These are phyloP conservation scores for Morinoia aosen DNA, from an alignment of 2,888 invertebrate genomes.

Conservation along the genomic window DNA sequence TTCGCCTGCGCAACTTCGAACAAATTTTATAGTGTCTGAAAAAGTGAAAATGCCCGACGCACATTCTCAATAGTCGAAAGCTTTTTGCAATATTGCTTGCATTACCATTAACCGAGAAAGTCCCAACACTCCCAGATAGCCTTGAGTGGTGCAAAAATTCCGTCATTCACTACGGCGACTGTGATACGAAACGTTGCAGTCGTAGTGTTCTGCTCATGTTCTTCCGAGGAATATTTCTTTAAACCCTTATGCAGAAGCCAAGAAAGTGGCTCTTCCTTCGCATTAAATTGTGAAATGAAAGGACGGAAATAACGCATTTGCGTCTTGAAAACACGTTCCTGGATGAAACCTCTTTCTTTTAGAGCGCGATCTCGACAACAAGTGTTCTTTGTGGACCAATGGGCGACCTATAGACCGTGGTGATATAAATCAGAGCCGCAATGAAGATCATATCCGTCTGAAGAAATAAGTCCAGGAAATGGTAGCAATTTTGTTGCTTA, in stretches of 20 bases:
- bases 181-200: neutral
- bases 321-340: neutral
- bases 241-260: neutral
- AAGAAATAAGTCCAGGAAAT: constrained; percentile 43
- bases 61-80: constrained; percentile 1
- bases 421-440: constrained; percentile 23
- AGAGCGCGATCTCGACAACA: neutral
- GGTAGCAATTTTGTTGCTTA: neutral
- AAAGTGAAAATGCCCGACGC: neutral
- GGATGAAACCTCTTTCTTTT: neutral
- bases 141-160: neutral
- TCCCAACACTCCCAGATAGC: neutral
- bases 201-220: neutral
- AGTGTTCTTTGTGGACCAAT: constrained; percentile 21
- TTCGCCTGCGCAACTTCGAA: neutral
- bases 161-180: neutral
- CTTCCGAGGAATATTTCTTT: neutral
- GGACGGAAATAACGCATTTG: constrained; percentile 21
- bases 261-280: neutral
- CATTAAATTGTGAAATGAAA: neutral
- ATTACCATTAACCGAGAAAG: neutral
- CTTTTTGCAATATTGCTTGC: neutral
- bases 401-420: constrained; percentile 32
- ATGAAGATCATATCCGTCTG: constrained; percentile 46
- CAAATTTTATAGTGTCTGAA: neutral